Conservation (phyloP, 2,113 vertebrate genomes). For the Notarius quadriscutis region DNA sequence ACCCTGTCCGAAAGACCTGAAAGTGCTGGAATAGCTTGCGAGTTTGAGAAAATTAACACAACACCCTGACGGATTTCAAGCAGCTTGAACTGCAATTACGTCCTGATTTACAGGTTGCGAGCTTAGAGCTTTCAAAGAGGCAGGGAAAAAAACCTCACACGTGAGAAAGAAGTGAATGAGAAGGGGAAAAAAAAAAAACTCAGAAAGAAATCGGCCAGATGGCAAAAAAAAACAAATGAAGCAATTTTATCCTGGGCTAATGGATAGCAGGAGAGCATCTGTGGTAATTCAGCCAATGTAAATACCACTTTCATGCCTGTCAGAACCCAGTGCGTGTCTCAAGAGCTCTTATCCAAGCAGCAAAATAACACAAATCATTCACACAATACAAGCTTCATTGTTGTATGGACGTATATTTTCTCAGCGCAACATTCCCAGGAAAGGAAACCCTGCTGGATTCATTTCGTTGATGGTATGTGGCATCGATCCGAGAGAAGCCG, state of each 20-base stretch:
- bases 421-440: not conserved
- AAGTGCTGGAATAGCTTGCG: conserved; percentile 10
- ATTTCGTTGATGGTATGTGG: not conserved
- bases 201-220: conserved; percentile 52
- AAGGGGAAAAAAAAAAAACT: not conserved
- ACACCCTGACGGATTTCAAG: conserved; percentile 27
- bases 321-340: conserved; percentile 34
- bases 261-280: conserved; percentile 52
- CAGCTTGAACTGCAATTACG: conserved; percentile 33
- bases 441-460: not conserved
- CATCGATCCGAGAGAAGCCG: not conserved
- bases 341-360: conserved; percentile 38
- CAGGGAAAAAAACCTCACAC: conserved; percentile 19
- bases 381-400: conserved; percentile 12
- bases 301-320: conserved; percentile 54
- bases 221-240: conserved; percentile 59
- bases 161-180: not conserved
- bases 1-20: not conserved
- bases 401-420: not conserved
- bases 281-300: conserved; percentile 55
- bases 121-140: conserved; percentile 3
- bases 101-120: conserved; percentile 35
- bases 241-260: conserved; percentile 53
- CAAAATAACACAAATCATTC: conserved; percentile 33
- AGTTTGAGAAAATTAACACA: conserved; percentile 21